Percentiles rank a stretch among this genome's conserved stretches.
phyloP scores from a whole-genome alignment of 2,797 vertebrate genomes.

The Scleropages formosus region DNA sequence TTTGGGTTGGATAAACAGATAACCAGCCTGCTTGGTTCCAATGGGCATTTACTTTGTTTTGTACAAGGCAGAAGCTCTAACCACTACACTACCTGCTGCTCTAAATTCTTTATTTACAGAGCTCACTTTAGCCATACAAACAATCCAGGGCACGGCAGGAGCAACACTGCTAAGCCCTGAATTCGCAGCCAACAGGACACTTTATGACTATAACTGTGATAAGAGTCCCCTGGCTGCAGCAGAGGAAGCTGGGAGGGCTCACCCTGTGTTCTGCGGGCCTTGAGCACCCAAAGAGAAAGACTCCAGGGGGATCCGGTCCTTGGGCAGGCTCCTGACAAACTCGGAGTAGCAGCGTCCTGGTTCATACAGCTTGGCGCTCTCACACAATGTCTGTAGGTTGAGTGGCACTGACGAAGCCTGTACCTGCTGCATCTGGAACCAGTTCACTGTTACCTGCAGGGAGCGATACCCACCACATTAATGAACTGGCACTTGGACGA shows the following conservation, averaged over 20 bases:
- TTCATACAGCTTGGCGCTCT: slow-evolving; percentile 78
- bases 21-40: too few species aligned
- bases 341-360: slow-evolving; percentile 79
- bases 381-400: slow-evolving; percentile 74
- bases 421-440: slow-evolving; percentile 79
- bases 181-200: too few species aligned
- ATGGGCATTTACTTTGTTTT: too few species aligned
- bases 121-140: too few species aligned
- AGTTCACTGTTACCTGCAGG: slow-evolving; percentile 77
- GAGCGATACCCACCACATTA: background rate
- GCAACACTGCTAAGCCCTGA: too few species aligned
- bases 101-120: too few species aligned
- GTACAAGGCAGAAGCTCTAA: too few species aligned
- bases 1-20: too few species aligned
- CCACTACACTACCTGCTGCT: too few species aligned
- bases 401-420: slow-evolving; percentile 72
- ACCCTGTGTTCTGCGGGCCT: slow-evolving; percentile 20
- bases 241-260: background rate
- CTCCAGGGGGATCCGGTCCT: slow-evolving; percentile 59
- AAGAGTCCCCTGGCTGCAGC: too few species aligned
- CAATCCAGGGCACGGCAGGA: too few species aligned
- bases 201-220: too few species aligned
- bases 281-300: slow-evolving; percentile 42
- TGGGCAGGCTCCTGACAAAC: slow-evolving; percentile 74
- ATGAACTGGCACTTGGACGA: background rate